Conservation (phyloP, 2,113 vertebrate species). For the Globicephala melas region DNA sequence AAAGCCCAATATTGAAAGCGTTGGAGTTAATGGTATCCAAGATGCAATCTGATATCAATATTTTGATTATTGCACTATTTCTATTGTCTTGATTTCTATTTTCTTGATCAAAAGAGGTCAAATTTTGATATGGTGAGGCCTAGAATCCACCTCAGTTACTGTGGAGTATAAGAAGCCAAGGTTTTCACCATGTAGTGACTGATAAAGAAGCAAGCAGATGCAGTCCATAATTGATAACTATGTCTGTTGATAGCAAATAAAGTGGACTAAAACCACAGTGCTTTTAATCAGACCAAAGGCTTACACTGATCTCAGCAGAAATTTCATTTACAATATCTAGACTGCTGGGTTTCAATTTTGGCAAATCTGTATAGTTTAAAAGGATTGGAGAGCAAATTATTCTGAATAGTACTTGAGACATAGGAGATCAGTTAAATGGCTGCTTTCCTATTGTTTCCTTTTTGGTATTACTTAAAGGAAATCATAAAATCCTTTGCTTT, state of each 20-base stretch:
- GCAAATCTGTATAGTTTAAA: neutral
- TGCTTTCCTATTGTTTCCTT: neutral
- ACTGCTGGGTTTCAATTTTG: neutral
- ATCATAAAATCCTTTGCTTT: neutral
- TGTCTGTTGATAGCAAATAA: neutral
- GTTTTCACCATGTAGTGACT: neutral
- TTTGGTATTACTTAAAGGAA: neutral
- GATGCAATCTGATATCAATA: neutral
- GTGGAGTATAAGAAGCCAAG: neutral
- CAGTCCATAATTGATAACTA: neutral
- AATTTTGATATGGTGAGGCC: fast-evolving
- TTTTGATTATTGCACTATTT: neutral
- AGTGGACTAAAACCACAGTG: neutral
- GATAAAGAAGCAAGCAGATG: neutral
- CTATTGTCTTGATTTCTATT: neutral
- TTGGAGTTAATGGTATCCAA: neutral
- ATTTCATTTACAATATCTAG: neutral
- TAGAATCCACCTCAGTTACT: neutral
- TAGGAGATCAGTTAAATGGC: neutral
- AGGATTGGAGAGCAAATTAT: neutral
- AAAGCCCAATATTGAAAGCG: neutral
- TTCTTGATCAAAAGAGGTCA: neutral
- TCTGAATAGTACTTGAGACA: neutral
- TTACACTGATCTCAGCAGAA: neutral
- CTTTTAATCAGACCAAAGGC: neutral